Evolutionary conservation across 2,888 invertebrate species (phyloP), one percentile per base, ranked within the genome.

Genomic region (Drosophila buzzatii): DNA sequence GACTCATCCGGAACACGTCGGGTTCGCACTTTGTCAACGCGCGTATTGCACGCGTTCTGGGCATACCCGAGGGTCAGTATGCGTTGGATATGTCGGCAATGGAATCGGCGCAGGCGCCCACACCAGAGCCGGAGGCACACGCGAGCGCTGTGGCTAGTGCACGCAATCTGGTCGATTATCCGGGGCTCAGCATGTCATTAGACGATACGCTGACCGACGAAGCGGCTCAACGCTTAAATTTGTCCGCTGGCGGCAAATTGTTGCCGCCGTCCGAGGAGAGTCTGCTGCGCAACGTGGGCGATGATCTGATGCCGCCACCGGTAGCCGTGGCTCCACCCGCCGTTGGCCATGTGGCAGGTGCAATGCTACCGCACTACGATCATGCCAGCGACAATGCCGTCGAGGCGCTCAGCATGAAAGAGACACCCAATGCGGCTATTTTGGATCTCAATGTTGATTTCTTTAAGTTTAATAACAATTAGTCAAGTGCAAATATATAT

Each of bases 301-400:
- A 93, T 77, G 93, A 93, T 79, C 89, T 93, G 5, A 91, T 93
- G 70, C 90, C 87, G 56, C 87, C 87, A 0, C 89, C 87, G 2
- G 78, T 86, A 35, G 75, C 82, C 18, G 78, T 74, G 27, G 70
- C 70, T 6, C 72, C 86, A 7, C 70, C 76, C 39, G 72, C 72
- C 2, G 71, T 77, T 9, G 70, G 61, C 7, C 74, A 89, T 58
- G 70, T 23, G 8, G 62, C 78, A 1, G 75, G 73, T 2, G 78
- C 66, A 2, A 75, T 86, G 59, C 69, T 87, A 45, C 81, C 90
- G 2, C 88, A 92, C 61, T 93, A 93, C 37, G 93, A 93, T 67
- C 92, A 93, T 76, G 92, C 85, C 37, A 93, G 91, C 70, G 93
- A 93, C 70, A 93, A 93, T 80, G 93, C 93, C 9, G 93, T 93